These are phyloP conservation scores for Nycticebus coucang DNA, from an alignment of 2,113 vertebrate species.

Conservation along the genomic window DNA sequence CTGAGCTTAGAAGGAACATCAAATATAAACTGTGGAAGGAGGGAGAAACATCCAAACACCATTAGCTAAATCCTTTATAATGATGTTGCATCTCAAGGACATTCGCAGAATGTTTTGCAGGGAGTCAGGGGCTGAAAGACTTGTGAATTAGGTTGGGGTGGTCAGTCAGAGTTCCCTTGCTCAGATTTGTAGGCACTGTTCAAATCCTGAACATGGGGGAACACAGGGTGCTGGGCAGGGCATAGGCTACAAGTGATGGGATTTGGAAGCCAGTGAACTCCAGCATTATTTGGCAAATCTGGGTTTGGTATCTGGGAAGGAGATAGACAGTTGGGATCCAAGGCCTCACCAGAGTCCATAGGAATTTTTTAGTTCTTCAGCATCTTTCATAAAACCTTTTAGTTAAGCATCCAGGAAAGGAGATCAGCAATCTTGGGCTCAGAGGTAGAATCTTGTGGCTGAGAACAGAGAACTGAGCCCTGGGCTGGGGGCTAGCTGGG, in stretches of 20 bases:
- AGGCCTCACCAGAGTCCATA: background rate
- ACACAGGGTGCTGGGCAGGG: background rate
- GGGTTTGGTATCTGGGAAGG: background rate
- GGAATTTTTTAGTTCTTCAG: background rate
- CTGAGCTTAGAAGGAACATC: background rate
- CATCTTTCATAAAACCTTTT: background rate
- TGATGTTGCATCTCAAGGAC: background rate
- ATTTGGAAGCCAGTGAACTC: background rate
- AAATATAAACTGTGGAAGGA: background rate
- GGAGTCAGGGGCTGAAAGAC: background rate
- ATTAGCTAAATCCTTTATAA: background rate
- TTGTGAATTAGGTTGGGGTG: background rate
- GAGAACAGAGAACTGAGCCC: background rate
- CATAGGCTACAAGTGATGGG: background rate
- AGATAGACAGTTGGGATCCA: background rate
- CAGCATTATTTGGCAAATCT: background rate
- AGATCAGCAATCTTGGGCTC: background rate
- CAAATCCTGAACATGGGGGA: background rate
- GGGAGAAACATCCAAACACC: background rate
- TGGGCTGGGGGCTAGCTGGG: background rate
- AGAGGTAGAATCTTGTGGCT: rapidly evolving
- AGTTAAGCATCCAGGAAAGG: background rate
- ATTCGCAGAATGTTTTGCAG: background rate
- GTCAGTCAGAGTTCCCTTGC: background rate
- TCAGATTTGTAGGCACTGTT: background rate